Conservation (phyloP, 2,888 invertebrate genomes). For the Theretra japonica region DNA sequence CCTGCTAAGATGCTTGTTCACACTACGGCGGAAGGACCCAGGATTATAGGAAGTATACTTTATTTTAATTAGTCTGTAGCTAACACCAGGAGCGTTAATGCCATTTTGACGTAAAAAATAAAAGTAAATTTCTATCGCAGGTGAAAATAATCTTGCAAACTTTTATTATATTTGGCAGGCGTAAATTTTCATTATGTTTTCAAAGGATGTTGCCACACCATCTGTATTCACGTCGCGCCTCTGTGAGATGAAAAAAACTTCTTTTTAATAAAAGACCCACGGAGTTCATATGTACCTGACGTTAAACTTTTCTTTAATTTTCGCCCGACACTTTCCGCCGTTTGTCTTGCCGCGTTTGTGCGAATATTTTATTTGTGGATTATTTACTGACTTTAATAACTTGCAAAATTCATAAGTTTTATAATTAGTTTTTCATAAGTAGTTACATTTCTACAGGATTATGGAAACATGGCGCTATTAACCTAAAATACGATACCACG, state of each 20-base stretch:
- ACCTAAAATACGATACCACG: no score
- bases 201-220: not conserved
- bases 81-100: not conserved
- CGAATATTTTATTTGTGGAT: not conserved
- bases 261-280: not conserved
- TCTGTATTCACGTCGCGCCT: not conserved
- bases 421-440: no score
- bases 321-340: not conserved
- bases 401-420: no score
- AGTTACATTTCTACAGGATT: no score
- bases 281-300: not conserved
- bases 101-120: not conserved
- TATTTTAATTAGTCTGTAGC: no score
- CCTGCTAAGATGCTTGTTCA: no score
- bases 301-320: conserved; percentile 7
- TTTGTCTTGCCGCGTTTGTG: not conserved
- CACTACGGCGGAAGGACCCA: no score
- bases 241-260: not conserved
- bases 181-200: not conserved
- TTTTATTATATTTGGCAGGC: not conserved
- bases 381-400: not conserved
- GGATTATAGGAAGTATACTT: no score
- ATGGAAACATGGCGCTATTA: no score
- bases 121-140: not conserved
- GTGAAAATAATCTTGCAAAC: not conserved